Evolutionary conservation across 2,797 vertebrate genomes (phyloP).

Genomic region (Lacerta agilis): DNA sequence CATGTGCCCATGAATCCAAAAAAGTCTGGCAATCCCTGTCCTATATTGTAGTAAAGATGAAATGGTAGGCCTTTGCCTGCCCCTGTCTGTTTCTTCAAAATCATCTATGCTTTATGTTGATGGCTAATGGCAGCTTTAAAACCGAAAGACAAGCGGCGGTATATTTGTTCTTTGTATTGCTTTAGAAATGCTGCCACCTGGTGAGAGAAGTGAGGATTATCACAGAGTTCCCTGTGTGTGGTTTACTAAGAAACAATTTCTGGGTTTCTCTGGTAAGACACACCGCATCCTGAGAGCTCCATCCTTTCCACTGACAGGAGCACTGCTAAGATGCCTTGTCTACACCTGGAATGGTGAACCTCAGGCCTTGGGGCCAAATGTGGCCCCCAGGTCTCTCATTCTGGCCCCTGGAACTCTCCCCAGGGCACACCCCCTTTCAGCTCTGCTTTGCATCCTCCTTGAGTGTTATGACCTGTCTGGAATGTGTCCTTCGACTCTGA

Average conservation of each 20-base stretch:
- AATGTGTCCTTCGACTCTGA: too few species aligned
- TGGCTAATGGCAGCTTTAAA: constrained; percentile 21
- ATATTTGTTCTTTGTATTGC: constrained; percentile 35
- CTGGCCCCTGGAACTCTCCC: too few species aligned
- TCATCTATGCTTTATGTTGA: neutral
- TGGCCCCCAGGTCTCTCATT: too few species aligned
- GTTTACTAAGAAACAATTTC: constrained; percentile 4
- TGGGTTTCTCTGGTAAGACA: constrained; percentile 28
- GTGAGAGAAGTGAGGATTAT: constrained; percentile 54
- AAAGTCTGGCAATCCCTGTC: too few species aligned
- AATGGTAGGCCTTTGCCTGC: too few species aligned
- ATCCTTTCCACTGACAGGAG: constrained; percentile 11
- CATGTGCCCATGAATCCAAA: too few species aligned
- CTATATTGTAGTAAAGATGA: too few species aligned
- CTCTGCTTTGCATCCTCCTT: too few species aligned
- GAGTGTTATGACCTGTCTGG: too few species aligned
- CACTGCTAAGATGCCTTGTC: constrained; percentile 32
- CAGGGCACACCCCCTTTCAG: too few species aligned
- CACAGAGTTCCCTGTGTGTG: constrained; percentile 38
- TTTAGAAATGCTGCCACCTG: constrained; percentile 75
- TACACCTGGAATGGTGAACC: neutral
- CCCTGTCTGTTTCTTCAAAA: too few species aligned
- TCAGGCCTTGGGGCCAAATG: too few species aligned
- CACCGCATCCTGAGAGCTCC: constrained; percentile 21
- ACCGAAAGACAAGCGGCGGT: constrained; percentile 33